Evolutionary conservation across 2,113 vertebrate genomes (phyloP), one percentile per base, ranked within the genome.

Genomic region (Neopipo cinnamomea): DNA sequence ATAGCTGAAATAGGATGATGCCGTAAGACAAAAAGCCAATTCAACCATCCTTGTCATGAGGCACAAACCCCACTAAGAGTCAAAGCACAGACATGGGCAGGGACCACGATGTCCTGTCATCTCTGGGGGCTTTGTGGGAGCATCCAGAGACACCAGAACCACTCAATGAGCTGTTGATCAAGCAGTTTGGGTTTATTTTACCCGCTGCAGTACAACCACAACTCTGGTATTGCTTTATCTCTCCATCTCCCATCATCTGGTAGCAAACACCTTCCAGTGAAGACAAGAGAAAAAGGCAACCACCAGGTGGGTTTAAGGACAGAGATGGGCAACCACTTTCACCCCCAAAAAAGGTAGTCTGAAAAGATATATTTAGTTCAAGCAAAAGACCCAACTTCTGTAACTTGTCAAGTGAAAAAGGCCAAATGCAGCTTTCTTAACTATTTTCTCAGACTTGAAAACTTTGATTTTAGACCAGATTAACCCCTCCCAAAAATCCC

Each of bases 271-370:
- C 49, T 63, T 24, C 59, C 35, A 42, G 2, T 42, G 39, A 73
- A 89, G 55, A 24, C 55, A 82, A 52, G 33, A 44, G 65, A 63
- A 49, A 71, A 59, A 71, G 39, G 5, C 22, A 70, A 78, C n/a
- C 13, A 44, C 21, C n/a, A 42, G 21, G 19, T 13, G n/a, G 33
- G 17, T n/a, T 78, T 7, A 28, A 0, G 1, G 53, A 47, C 5
- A 47, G 16, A 58, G 27, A 33, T 8, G 23, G 39, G 28, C 35
- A 83, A 47, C 11, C 9, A 2, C 41, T 78, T 62, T 19, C 24
- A 44, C 6, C 17, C 3, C n/a, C 28, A 16, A 35, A n/a, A 33
- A 19, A 24, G 24, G 47, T 49, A 49, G 47, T 53, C 52, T 20
- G 0, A 50, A 47, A 44, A 52, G 20, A 41, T 8, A 11, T 3